A percentile compares a stretch with the other conserved stretches of the same genome.
Conservation (phyloP, 2,113 vertebrate genomes). For the Pseudorhombus dupliciocellatus region DNA sequence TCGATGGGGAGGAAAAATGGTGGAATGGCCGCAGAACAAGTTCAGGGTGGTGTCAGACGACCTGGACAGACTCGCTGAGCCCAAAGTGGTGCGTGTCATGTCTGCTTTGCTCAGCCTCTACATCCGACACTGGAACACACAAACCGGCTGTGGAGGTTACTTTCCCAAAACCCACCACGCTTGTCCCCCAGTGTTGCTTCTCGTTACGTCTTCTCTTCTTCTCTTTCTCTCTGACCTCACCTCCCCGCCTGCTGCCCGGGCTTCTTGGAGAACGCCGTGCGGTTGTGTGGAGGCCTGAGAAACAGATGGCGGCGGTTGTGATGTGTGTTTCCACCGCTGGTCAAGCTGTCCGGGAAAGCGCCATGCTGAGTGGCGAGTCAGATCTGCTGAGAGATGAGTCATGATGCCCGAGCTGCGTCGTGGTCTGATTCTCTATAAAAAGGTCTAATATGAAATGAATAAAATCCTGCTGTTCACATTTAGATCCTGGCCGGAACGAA, state of each 20-base stretch:
- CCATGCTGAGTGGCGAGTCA: constrained; percentile 52
- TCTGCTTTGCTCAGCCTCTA: constrained; percentile 29
- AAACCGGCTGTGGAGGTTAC: constrained; percentile 54
- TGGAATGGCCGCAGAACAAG: constrained; percentile 22
- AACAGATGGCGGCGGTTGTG: constrained; percentile 50
- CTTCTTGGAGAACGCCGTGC: constrained; percentile 41
- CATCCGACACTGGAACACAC: constrained; percentile 22
- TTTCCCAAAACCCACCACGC: constrained; percentile 24
- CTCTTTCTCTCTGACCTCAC: constrained; percentile 19
- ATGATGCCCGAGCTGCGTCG: constrained; percentile 34
- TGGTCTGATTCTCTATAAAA: constrained; percentile 19
- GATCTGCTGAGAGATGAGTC: constrained; percentile 63
- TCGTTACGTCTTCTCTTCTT: constrained; percentile 32
- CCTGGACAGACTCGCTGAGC: constrained; percentile 18
- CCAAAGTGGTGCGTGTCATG: constrained; percentile 34
- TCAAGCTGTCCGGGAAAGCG: constrained; percentile 58
- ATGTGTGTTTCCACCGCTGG: constrained; percentile 58
- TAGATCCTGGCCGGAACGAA: neutral
- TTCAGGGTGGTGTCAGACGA: constrained; percentile 44
- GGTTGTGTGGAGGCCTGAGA: constrained; percentile 47
- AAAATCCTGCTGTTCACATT: constrained; percentile 10
- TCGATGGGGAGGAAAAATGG: constrained; percentile 22
- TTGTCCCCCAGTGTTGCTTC: constrained; percentile 11
- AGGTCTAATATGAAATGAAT: neutral
- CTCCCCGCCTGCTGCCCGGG: constrained; percentile 26